phyloP scores from a whole-genome alignment of 2,797 vertebrate species.

The Sebastes trivittatus region DNA sequence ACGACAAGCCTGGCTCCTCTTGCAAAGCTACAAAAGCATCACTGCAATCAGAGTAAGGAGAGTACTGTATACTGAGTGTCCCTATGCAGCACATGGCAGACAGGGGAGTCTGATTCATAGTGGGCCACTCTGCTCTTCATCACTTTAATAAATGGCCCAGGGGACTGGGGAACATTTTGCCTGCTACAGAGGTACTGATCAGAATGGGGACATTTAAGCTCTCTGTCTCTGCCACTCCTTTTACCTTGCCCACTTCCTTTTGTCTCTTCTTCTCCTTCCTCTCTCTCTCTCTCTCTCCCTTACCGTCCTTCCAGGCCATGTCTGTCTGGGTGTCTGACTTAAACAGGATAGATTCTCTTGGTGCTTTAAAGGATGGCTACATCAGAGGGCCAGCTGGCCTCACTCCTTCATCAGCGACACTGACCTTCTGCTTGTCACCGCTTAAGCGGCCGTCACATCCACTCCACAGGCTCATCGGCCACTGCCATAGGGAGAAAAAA shows the following conservation, averaged over 20 bases:
- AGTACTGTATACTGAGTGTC: constrained; percentile 51
- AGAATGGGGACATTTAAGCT: constrained; percentile 68
- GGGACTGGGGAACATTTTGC: constrained; percentile 64
- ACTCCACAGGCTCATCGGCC: constrained; percentile 79
- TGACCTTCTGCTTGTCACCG: constrained; percentile 82
- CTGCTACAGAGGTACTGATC: constrained; percentile 71
- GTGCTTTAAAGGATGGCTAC: constrained; percentile 79
- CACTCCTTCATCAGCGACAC: constrained; percentile 80
- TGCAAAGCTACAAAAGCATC: constrained; percentile 44
- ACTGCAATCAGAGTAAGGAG: constrained; percentile 46
- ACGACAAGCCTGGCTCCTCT: constrained; percentile 22
- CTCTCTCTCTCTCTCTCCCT: constrained; percentile 10
- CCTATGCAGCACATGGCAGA: constrained; percentile 59
- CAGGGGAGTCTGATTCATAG: constrained; percentile 75
- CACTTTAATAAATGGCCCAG: constrained; percentile 79
- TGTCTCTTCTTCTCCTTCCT: constrained; percentile 32
- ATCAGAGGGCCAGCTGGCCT: constrained; percentile 79
- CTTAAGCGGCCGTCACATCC: constrained; percentile 82
- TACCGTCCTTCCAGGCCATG: constrained; percentile 39
- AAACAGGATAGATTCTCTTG: constrained; percentile 79
- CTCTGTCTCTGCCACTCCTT: constrained; percentile 68
- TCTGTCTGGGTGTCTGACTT: constrained; percentile 71
- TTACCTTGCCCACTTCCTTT: constrained; percentile 62
- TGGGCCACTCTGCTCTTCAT: constrained; percentile 72
- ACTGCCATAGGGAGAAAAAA: constrained; percentile 69